Conservation (phyloP, 2,113 vertebrate genomes). For the Miniopterus natalensis region DNA sequence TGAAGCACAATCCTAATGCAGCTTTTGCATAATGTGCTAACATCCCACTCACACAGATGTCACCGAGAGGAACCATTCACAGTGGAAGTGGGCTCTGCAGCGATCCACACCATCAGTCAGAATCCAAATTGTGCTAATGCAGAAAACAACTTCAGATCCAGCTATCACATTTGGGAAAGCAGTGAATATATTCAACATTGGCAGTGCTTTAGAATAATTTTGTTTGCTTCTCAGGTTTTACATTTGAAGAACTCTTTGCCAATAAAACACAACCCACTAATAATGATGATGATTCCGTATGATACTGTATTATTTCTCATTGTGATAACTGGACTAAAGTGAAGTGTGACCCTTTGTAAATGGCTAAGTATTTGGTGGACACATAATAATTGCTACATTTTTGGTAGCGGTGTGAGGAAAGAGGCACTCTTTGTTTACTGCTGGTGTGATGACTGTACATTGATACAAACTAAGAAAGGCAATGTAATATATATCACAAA, state of each 20-base stretch:
- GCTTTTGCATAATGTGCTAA: constrained; percentile 52
- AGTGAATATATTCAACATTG: neutral
- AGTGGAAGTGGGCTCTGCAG: constrained; percentile 59
- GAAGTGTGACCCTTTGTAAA: neutral
- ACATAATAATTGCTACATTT: neutral
- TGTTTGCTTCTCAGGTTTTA: constrained; percentile 44
- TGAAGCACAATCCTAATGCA: constrained; percentile 28
- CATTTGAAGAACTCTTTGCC: constrained; percentile 19
- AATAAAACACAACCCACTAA: neutral
- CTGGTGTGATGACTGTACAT: neutral
- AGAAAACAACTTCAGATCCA: constrained; percentile 66
- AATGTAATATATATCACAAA: neutral
- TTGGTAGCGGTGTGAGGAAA: neutral
- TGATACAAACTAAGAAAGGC: neutral
- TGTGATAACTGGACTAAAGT: neutral
- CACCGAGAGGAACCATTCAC: constrained; percentile 60
- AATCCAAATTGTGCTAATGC: neutral
- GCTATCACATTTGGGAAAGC: constrained; percentile 13
- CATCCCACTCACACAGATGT: constrained; percentile 75
- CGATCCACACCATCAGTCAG: constrained; percentile 21
- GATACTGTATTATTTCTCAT: neutral
- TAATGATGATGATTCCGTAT: neutral
- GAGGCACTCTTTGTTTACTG: neutral
- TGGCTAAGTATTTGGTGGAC: neutral
- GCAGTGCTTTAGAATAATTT: constrained; percentile 52